Base-by-base conservation (phyloP, 2,888 invertebrate species). In the Halictus ligatus region DNA sequence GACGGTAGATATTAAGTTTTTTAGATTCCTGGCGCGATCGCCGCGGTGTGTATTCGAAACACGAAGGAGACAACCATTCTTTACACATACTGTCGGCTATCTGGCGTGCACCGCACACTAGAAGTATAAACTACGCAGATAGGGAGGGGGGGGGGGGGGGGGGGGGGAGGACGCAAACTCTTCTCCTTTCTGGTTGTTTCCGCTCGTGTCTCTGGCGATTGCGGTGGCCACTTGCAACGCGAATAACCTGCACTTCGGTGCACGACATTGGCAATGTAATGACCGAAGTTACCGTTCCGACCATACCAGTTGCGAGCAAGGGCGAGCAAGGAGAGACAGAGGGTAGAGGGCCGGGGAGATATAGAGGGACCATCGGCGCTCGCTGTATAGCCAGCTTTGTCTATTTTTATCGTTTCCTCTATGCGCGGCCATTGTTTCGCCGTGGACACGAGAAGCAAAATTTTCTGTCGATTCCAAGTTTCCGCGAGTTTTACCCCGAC, bases 1-100 rank as follows among this genome's bases (percentile, higher is more conserved):
- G 90, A 85, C 91, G 92, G 92, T 89, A 92, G 93, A 94, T 94
- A 94, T 94, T 94, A 94, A 94, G 93, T 93, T 93, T 94, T 94
- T 94, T 93, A 91, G 90, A 92, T 92, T 92, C 91, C 77, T 79
- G 78, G 88, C 92, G 92, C 92, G 92, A 91, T 89, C 90, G 75
- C 80, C 78, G 72, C 82, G 84, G 83, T 86, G 91, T 91, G 91
- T 91, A 92, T 93, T 92, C 91, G 92, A 80, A 78, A 91, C 89
- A 84, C 89, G 89, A 74, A 83, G 77, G 82, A 75, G 69, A 67
- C 86, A 46, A 64, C 64, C 54, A 40, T 71, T 75, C 54, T 72
- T 74, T 58, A 67, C 40, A 50, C 60, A 72, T 69, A 64, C 75
- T 58, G 67, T 73, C 60, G 72, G 75, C 69, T 78, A 82, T 78